Base-by-base conservation (phyloP, 2,797 vertebrate genomes). In the Danio jaintianensis region DNA sequence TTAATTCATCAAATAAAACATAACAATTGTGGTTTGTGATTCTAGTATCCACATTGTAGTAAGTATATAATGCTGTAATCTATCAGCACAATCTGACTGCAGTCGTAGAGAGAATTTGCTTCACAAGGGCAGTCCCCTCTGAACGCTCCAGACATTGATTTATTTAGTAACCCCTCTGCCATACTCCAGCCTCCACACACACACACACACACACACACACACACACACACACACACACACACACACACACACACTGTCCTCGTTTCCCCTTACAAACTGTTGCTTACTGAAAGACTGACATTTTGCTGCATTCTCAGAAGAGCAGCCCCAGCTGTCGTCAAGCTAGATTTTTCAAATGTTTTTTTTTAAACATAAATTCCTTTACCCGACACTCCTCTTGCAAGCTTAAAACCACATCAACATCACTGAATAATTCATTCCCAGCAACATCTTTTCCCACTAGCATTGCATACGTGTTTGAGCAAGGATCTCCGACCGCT, bases 141-240 rank as follows among this genome's bases (percentile, higher is more conserved):
- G 77, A 79, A 71, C 16, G 56, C 77, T 62, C 10, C 42, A 70
- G 77, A 62, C 67, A 53, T 52, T 79, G 67, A 79, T 79, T 71
- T 79, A 79, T 79, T 70, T 79, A 79, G 67, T 71, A 79, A 63
- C 77, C 67, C 58, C 56, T 62, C 67, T 69, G 36, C 76, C 67
- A 50, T 62, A 70, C 55, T 53, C 42, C 16, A 38, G 7, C 69
- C 3, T 58, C 5, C 15, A 52, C 74, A 74, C 18, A 59, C 72
- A 66, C 47, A 18, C 5, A 12, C 47, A 52, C 72, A 22, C 13
- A 22, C 58, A 2, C n/a, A n/a, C n/a, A n/a, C n/a, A n/a, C n/a
- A n/a, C n/a, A n/a, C n/a, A 74, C 18, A 59, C 72, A 66, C 47
- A 18, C 5, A 12, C 47, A 52, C 72, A 22, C 13, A 22, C 58